Evolutionary conservation across 2,113 vertebrate genomes (phyloP).

Genomic region (Paramormyrops kingsleyae): DNA sequence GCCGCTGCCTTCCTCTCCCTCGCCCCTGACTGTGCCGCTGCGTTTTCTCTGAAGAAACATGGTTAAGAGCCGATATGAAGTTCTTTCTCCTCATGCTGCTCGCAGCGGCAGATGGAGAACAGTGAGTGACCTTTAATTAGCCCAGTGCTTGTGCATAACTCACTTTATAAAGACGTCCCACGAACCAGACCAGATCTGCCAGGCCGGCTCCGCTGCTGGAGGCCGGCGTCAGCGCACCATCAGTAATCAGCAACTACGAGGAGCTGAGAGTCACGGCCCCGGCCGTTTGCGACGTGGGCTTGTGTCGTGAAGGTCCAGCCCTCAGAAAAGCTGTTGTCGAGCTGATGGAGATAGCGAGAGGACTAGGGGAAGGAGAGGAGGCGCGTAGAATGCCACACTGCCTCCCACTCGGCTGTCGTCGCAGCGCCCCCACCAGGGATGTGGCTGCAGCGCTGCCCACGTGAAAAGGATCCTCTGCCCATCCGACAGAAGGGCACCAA

Average conservation of each 20-base stretch:
- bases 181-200: background rate
- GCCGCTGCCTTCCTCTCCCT: background rate
- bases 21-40: background rate
- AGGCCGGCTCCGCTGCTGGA: background rate
- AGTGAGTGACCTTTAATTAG: constrained; percentile 6
- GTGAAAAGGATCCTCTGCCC: background rate
- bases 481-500: background rate
- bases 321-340: background rate
- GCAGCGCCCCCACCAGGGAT: background rate
- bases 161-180: background rate
- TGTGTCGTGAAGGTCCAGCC: background rate
- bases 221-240: background rate
- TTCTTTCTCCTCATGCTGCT: background rate
- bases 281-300: background rate
- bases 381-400: background rate
- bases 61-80: background rate
- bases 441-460: background rate
- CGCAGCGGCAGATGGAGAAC: background rate
- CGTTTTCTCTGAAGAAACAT: background rate
- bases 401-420: background rate
- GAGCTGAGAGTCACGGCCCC: background rate
- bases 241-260: background rate
- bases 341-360: background rate
- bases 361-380: background rate
- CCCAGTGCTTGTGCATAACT: background rate